Percentiles rank a stretch among this genome's conserved stretches.
Conservation (phyloP, 2,797 vertebrate species). For the Pseudochromis fuscus region DNA sequence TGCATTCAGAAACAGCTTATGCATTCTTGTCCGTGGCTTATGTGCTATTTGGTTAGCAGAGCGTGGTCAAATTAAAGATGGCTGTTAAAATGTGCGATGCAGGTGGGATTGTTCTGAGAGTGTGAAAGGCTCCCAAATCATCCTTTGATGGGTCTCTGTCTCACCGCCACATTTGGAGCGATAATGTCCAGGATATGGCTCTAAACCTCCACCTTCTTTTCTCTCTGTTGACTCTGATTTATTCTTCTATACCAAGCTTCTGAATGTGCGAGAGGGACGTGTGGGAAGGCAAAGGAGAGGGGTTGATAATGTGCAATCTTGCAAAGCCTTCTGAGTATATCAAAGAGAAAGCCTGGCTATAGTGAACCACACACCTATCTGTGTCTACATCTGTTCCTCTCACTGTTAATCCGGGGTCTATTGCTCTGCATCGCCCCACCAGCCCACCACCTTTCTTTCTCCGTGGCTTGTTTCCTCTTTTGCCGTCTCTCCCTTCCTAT, state of each 20-base stretch:
- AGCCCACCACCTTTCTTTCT: slow-evolving; percentile 54
- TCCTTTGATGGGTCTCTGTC: slow-evolving; percentile 48
- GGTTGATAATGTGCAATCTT: slow-evolving; percentile 48
- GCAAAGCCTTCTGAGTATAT: slow-evolving; percentile 61
- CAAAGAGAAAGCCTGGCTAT: slow-evolving; percentile 65
- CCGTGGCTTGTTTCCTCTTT: slow-evolving; percentile 63
- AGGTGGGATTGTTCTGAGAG: slow-evolving; percentile 52
- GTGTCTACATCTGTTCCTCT: slow-evolving; percentile 75
- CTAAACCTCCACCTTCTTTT: slow-evolving; percentile 39
- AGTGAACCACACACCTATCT: slow-evolving; percentile 66
- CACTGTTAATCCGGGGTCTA: slow-evolving; percentile 72
- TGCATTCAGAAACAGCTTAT: slow-evolving; percentile 51
- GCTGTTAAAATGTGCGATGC: slow-evolving; percentile 48
- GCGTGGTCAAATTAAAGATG: slow-evolving; percentile 65
- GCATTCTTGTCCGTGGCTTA: slow-evolving; percentile 53
- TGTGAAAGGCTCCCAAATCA: slow-evolving; percentile 35
- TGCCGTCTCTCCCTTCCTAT: slow-evolving; percentile 31
- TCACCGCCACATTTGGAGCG: slow-evolving; percentile 50
- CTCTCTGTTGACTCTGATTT: slow-evolving; percentile 57
- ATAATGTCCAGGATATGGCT: slow-evolving; percentile 47
- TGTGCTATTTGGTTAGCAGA: slow-evolving; percentile 64
- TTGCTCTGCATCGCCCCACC: slow-evolving; percentile 65
- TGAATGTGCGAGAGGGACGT: slow-evolving; percentile 57
- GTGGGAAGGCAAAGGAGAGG: slow-evolving; percentile 44
- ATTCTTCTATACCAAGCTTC: slow-evolving; percentile 51